Conservation (phyloP, 2,888 invertebrate species). For the Mimumesa dahlbomi region DNA sequence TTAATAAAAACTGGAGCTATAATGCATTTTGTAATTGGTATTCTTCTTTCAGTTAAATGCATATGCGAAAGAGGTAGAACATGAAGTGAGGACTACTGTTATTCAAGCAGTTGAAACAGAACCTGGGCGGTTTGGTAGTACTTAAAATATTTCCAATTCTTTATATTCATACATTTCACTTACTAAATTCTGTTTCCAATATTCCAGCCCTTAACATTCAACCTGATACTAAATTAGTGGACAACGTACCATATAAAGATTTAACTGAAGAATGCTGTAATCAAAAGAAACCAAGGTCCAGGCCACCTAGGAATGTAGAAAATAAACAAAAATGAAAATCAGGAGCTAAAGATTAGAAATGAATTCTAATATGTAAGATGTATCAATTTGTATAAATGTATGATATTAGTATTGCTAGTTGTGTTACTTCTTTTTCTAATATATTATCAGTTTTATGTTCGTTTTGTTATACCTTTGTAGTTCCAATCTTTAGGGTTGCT, state of each 20-base stretch:
- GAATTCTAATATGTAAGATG: not conserved
- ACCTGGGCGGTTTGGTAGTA: constrained; percentile 85
- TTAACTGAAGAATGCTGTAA: constrained; percentile 5
- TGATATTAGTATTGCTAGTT: not conserved
- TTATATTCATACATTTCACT: constrained; percentile 1
- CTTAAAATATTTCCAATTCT: not conserved
- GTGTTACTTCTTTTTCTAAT: not conserved
- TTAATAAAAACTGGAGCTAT: not conserved
- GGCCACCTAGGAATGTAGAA: constrained; percentile 7
- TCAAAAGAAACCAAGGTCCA: not conserved
- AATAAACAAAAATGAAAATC: constrained; percentile 11
- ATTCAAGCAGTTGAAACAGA: constrained; percentile 87
- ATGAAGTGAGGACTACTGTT: constrained; percentile 86
- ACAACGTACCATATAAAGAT: constrained; percentile 82
- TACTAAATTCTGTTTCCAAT: constrained; percentile 4
- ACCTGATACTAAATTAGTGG: constrained; percentile 83
- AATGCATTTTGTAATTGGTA: not conserved
- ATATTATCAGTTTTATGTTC: not conserved
- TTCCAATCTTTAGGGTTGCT: not conserved
- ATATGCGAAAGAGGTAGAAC: constrained; percentile 86
- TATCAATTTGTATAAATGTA: not conserved
- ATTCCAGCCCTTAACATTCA: constrained; percentile 83
- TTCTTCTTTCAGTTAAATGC: constrained; percentile 86
- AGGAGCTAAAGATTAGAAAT: not conserved
- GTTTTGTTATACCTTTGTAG: no score